phyloP scores from a whole-genome alignment of 2,797 vertebrate genomes.

The Emys orbicularis region DNA sequence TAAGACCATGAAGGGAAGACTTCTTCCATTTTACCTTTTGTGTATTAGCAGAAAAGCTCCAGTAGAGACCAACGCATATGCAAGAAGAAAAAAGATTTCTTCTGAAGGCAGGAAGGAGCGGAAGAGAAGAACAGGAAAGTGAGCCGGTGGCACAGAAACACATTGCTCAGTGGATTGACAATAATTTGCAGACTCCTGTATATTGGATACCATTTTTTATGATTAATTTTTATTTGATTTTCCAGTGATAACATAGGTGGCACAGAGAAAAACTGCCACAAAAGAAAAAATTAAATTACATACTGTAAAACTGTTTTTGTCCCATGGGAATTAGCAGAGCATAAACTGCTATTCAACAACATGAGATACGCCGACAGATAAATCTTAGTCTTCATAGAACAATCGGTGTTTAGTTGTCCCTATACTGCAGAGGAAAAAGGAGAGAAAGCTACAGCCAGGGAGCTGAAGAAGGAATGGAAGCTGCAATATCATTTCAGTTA shows the following conservation, averaged over 20 bases:
- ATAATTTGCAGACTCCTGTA: not conserved
- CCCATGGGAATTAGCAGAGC: not conserved
- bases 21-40: not conserved
- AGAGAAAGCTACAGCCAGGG: no score
- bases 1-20: not conserved
- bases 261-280: not conserved
- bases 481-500: not conserved
- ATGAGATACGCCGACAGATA: not conserved
- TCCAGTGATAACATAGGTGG: not conserved
- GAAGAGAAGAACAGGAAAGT: not conserved
- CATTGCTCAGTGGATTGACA: not conserved
- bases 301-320: not conserved
- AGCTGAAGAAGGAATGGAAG: not conserved
- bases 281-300: constrained; percentile 6
- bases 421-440: not conserved
- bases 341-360: not conserved
- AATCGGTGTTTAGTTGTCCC: not conserved
- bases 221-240: constrained; percentile 4
- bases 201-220: not conserved
- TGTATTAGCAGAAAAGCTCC: not conserved
- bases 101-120: not conserved
- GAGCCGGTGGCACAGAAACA: not conserved
- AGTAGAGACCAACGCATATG: not conserved
- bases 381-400: not conserved
- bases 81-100: not conserved